Percentiles rank a stretch among this genome's conserved stretches.
Conservation (phyloP, 1,140 invertebrate genomes). For the Mercenaria mercenaria region DNA sequence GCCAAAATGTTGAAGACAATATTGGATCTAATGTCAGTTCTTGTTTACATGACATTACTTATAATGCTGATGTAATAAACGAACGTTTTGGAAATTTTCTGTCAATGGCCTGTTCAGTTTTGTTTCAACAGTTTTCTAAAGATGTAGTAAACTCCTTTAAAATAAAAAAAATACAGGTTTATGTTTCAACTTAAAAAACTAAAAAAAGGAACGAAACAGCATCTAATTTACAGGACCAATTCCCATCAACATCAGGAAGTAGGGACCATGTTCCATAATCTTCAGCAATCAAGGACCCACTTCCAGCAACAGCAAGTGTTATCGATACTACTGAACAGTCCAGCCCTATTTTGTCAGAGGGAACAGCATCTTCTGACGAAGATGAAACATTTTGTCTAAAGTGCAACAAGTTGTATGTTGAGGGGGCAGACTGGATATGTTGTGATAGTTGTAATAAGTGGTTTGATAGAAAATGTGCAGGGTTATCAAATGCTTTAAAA, state of each 20-base stretch:
- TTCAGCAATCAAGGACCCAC: not conserved
- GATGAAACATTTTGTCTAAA: slow-evolving; percentile 22
- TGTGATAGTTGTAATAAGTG: slow-evolving; percentile 48
- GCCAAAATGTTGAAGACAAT: not conserved
- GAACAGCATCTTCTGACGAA: not conserved
- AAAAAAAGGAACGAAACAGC: no score
- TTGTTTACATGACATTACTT: slow-evolving; percentile 37
- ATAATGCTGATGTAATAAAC: slow-evolving; percentile 21
- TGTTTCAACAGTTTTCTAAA: slow-evolving; percentile 45
- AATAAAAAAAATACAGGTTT: slow-evolving; percentile 36
- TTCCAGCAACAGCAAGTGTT: no score
- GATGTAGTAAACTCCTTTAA: slow-evolving; percentile 12
- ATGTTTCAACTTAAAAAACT: slow-evolving; percentile 3
- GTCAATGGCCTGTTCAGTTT: not conserved
- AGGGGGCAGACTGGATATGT: slow-evolving; percentile 37
- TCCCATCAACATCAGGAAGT: no score
- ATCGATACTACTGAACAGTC: slow-evolving; percentile 29
- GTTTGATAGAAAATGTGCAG: slow-evolving; percentile 19
- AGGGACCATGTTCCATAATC: not conserved
- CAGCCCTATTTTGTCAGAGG: slow-evolving; percentile 15
- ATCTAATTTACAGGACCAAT: no score
- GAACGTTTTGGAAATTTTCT: slow-evolving; percentile 7
- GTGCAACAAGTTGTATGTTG: slow-evolving; percentile 15
- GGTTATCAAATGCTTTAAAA: slow-evolving; percentile 16
- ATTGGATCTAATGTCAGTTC: not conserved